Evolutionary conservation across 2,113 vertebrate genomes (phyloP), one percentile per base, ranked within the genome.

Genomic region (Puntigrus tetrazona): DNA sequence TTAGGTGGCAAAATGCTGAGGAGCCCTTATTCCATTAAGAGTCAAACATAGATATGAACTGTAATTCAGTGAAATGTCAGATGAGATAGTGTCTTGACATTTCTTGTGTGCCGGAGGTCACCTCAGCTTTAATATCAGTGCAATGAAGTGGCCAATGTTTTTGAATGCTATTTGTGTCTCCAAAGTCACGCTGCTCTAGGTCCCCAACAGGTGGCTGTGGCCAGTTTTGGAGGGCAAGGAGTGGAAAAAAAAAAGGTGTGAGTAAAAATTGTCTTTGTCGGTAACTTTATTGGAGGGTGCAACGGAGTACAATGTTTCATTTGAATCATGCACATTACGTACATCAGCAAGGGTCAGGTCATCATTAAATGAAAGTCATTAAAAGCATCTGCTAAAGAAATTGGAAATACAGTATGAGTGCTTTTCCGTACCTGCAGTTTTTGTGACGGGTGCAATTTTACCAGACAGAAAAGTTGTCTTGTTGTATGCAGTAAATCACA

Each of bases 101-200:
- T 81, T 78, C 74, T 85, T 43, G 18, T 47, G 82, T 73, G 86
- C 50, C 67, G 45, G 77, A 80, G 83, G 81, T 83, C 57, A 73
- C 55, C 38, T 41, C 16, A 55, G 72, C 72, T 85, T 86, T 87
- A 87, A 86, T 88, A 84, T 90, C 59, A 83, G 61, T 69, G 69
- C 77, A 85, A 29, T 77, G 57, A 78, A 88, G 76, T 86, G 69
- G 57, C 67, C 38, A 47, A 69, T 87, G 70, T 84, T 74, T 75
- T 38, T 25, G 72, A 13, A 41, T 41, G 76, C 82, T 67, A n/a
- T 74, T 52, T 79, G 29, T 55, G 77, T n/a, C 47, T 83, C 74
- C 14, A 36, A 81, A 81, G 84, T 36, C 69, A 79, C 78, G 67
- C 57, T 70, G 34, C 27, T 29, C 84, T 29, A 70, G 59, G 41